Conservation (phyloP, 2,888 invertebrate genomes). For the Selenia dentaria region DNA sequence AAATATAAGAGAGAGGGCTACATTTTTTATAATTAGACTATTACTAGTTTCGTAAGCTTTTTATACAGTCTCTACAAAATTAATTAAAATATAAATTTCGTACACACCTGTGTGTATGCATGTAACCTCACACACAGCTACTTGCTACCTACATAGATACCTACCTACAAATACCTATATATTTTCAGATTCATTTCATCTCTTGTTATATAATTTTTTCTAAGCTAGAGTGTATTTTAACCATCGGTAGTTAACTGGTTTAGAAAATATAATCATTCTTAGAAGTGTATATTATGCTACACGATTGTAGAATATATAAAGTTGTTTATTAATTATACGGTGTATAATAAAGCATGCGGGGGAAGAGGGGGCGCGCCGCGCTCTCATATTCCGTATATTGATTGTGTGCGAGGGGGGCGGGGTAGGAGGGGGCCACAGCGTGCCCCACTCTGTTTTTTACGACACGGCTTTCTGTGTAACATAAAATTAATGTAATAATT, state of each 20-base stretch:
- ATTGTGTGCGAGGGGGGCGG: conserved; percentile 84
- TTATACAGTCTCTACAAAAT: too few relatives aligned
- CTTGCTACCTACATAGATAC: background rate
- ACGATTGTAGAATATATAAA: conserved; percentile 73
- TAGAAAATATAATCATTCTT: conserved; percentile 15
- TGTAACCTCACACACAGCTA: conserved; percentile 4
- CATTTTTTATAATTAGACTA: background rate
- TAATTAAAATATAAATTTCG: background rate
- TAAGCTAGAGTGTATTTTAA: background rate
- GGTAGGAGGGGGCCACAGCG: conserved; percentile 83
- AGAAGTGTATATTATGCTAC: conserved; percentile 54
- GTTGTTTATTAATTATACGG: conserved; percentile 83
- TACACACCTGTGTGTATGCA: conserved; percentile 7
- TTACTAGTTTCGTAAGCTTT: too few relatives aligned
- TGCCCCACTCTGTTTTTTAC: conserved; percentile 86
- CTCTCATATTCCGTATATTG: conserved; percentile 85
- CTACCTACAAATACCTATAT: background rate
- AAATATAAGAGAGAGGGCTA: background rate
- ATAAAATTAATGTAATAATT: conserved; percentile 82
- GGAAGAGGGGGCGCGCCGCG: conserved; percentile 83
- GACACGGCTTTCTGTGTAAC: conserved; percentile 86
- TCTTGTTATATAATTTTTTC: conserved; percentile 23
- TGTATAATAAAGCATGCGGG: conserved; percentile 83
- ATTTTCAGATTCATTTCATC: conserved; percentile 19
- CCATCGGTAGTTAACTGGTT: background rate